These are phyloP conservation scores for Pseudochirops cupreus DNA, from an alignment of 2,797 vertebrate genomes.

Conservation along the genomic window DNA sequence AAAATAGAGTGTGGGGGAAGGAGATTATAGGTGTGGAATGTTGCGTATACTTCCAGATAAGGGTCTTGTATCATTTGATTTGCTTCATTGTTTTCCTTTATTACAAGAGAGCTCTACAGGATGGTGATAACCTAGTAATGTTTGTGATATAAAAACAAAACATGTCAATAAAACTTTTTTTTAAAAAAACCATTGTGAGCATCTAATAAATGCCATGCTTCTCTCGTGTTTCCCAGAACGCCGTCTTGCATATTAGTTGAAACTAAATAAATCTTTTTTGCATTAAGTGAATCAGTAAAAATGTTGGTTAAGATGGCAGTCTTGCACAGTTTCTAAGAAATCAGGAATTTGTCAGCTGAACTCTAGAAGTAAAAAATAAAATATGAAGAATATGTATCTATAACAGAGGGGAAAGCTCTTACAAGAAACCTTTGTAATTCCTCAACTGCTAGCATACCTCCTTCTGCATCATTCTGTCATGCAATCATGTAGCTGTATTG, in stretches of 20 bases:
- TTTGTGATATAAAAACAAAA: background rate
- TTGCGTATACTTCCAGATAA: background rate
- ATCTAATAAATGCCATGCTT: background rate
- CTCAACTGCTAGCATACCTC: constrained; percentile 18
- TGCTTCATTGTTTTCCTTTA: background rate
- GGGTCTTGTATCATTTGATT: background rate
- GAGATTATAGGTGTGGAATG: background rate
- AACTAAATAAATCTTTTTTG: background rate
- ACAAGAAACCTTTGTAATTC: constrained; percentile 52
- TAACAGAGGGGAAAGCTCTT: constrained; percentile 52
- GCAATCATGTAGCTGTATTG: background rate
- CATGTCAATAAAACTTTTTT: background rate
- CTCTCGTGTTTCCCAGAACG: background rate
- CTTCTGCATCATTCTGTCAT: constrained; percentile 48
- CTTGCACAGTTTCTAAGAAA: constrained; percentile 60
- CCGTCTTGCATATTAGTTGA: background rate
- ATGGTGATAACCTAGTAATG: background rate
- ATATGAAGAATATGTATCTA: constrained; percentile 58
- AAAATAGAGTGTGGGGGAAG: background rate
- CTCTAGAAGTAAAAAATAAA: constrained; percentile 61
- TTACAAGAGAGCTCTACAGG: background rate
- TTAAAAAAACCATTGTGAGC: background rate
- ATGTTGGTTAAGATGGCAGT: constrained; percentile 16
- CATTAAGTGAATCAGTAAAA: constrained; percentile 56
- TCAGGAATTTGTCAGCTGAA: constrained; percentile 46